A percentile compares a stretch with the other conserved stretches of the same genome.
These are phyloP conservation scores for Parnassius smintheus DNA, from an alignment of 2,888 invertebrate genomes.

Conservation along the genomic window DNA sequence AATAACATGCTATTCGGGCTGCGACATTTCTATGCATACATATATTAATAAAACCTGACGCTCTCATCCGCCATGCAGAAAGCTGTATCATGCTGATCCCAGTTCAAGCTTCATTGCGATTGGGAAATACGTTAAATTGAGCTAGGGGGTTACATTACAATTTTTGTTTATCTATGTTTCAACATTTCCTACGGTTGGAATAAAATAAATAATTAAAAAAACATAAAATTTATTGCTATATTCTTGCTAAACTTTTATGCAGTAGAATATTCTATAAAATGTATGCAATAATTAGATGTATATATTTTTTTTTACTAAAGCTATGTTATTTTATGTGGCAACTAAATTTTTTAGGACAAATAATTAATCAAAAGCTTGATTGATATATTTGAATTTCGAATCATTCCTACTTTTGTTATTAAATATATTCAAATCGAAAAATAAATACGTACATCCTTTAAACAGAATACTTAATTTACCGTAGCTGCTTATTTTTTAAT, in stretches of 20 bases:
- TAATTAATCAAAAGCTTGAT: no score
- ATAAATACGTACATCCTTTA: no score
- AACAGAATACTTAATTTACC: no score
- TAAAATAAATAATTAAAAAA: background rate
- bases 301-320: no score
- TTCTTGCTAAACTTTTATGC: slow-evolving; percentile 10
- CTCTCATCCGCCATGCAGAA: slow-evolving; percentile 77
- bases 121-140: slow-evolving; percentile 23
- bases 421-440: no score
- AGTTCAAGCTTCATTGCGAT: slow-evolving; percentile 43
- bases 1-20: slow-evolving; percentile 75
- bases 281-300: slow-evolving; percentile 1
- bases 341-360: no score
- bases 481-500: no score
- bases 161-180: slow-evolving; percentile 1
- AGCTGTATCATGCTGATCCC: slow-evolving; percentile 78
- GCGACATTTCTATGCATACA: slow-evolving; percentile 74
- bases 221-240: slow-evolving; percentile 7
- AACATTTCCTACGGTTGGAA: slow-evolving; percentile 8
- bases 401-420: no score
- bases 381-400: no score
- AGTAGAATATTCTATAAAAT: slow-evolving; percentile 11
- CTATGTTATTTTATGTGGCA: no score
- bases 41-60: slow-evolving; percentile 73
- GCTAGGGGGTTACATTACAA: slow-evolving; percentile 3